Conservation (phyloP, 53 echinoderm and acorn worm genomes). For the Echinarachnius parma region DNA sequence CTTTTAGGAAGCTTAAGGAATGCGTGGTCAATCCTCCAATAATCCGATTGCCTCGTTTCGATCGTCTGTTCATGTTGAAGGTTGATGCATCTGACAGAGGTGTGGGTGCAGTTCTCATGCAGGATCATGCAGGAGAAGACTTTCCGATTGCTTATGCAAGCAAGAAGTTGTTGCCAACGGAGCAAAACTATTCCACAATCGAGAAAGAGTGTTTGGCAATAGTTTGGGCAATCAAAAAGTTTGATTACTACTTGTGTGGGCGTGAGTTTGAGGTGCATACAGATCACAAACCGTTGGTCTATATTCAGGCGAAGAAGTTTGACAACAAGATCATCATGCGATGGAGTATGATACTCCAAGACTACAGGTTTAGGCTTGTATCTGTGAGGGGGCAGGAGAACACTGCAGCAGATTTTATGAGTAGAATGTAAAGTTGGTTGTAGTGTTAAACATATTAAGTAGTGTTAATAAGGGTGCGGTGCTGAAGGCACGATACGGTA, state of each 20-base stretch:
- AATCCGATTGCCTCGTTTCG: slow-evolving; percentile 1
- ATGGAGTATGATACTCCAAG: slow-evolving; percentile 24
- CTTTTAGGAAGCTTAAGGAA: slow-evolving; percentile 24
- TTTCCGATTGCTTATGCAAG: slow-evolving; percentile 45
- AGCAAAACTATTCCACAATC: slow-evolving; percentile 10
- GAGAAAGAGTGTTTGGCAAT: slow-evolving; percentile 22
- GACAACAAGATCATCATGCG: slow-evolving; percentile 14
- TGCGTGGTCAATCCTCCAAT: slow-evolving; percentile 14
- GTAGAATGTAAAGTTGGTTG: slow-evolving; percentile 18
- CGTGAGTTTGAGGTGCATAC: slow-evolving; percentile 12
- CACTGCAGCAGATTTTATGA: slow-evolving; percentile 13
- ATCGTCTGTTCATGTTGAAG: slow-evolving; percentile 13
- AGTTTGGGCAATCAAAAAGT: slow-evolving; percentile 11
- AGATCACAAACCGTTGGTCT: slow-evolving; percentile 15
- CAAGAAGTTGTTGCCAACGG: slow-evolving; percentile 13
- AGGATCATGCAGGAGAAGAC: slow-evolving; percentile 5
- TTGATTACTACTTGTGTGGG: slow-evolving; percentile 24
- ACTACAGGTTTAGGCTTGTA: slow-evolving; percentile 20
- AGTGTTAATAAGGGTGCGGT: too few relatives aligned
- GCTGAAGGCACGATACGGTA: too few relatives aligned
- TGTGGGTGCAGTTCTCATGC: slow-evolving; percentile 39
- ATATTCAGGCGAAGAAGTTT: slow-evolving; percentile 9
- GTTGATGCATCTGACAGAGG: slow-evolving; percentile 35
- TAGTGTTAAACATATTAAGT: too few relatives aligned
- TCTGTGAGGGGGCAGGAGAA: slow-evolving; percentile 9